These are phyloP conservation scores for Gobius niger DNA, from an alignment of 2,113 vertebrate genomes.

Conservation along the genomic window DNA sequence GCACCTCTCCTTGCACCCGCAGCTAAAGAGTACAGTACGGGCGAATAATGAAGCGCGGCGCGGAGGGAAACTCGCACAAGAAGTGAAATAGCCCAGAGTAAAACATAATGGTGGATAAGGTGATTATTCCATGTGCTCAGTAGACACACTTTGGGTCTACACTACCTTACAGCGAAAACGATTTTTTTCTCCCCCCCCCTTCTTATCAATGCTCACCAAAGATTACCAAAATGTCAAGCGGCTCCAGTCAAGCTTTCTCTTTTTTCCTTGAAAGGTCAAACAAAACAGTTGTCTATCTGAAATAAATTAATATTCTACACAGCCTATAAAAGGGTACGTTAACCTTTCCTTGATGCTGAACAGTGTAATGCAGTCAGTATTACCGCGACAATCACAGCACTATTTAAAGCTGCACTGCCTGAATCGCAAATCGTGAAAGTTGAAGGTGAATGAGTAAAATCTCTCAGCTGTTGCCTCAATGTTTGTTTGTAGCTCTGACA, in stretches of 20 bases:
- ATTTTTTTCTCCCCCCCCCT: slow-evolving; percentile 37
- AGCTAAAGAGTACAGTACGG: slow-evolving; percentile 20
- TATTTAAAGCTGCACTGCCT: slow-evolving; percentile 24
- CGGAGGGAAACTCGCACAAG: background rate
- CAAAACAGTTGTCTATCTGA: slow-evolving; percentile 69
- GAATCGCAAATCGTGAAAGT: too few species aligned
- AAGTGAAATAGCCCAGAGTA: slow-evolving; percentile 22
- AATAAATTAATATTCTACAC: slow-evolving; percentile 72
- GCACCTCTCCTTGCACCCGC: slow-evolving; percentile 8
- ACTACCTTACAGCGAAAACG: slow-evolving; percentile 58
- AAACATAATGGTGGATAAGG: slow-evolving; percentile 39
- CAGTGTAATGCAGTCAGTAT: slow-evolving; percentile 47
- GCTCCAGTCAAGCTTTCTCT: slow-evolving; percentile 75
- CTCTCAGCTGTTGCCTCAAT: too few species aligned
- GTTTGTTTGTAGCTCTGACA: too few species aligned
- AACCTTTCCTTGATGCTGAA: slow-evolving; percentile 73
- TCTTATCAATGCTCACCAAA: slow-evolving; percentile 75
- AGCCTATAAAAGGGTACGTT: slow-evolving; percentile 71
- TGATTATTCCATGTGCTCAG: slow-evolving; percentile 34
- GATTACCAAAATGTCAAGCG: slow-evolving; percentile 81
- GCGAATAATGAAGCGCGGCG: slow-evolving; percentile 24
- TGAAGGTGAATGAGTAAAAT: too few species aligned
- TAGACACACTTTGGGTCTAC: slow-evolving; percentile 41
- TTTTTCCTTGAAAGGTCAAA: slow-evolving; percentile 78
- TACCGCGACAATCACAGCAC: slow-evolving; percentile 63